Evolutionary conservation across 1,140 invertebrate genomes (phyloP).

Genomic region (Hydropsyche tenuis): DNA sequence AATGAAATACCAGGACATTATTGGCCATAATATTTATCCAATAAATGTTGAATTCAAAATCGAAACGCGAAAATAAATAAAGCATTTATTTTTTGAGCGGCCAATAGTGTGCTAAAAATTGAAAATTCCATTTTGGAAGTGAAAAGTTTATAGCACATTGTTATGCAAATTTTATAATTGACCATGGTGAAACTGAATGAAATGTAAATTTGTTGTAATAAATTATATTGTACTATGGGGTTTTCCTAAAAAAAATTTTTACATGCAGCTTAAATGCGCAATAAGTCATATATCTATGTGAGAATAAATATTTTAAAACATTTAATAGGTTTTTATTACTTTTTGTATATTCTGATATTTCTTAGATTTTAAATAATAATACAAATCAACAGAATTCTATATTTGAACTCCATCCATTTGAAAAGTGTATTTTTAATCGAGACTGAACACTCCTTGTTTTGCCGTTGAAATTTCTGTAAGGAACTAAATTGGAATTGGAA

Average conservation of each 20-base stretch:
- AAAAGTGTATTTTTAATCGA: too few relatives aligned
- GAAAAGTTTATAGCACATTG: conserved; percentile 26
- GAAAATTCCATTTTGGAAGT: conserved; percentile 20
- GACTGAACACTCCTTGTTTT: too few relatives aligned
- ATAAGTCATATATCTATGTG: conserved; percentile 25
- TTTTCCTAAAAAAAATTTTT: conserved; percentile 20
- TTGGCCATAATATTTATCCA: too few relatives aligned
- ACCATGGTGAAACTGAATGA: conserved; percentile 6
- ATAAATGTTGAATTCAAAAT: too few relatives aligned
- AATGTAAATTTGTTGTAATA: conserved; percentile 16
- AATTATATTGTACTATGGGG: conserved; percentile 15
- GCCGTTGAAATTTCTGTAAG: too few relatives aligned
- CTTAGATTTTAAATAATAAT: too few relatives aligned
- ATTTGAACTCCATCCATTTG: too few relatives aligned
- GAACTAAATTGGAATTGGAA: too few relatives aligned
- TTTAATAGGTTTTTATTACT: neutral
- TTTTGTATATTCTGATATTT: neutral
- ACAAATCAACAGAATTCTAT: too few relatives aligned
- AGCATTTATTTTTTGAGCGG: too few relatives aligned
- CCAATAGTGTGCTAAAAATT: conserved; percentile 3
- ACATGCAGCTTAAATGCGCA: conserved; percentile 27
- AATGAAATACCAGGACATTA: too few relatives aligned
- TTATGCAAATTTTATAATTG: conserved; percentile 18
- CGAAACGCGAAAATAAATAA: too few relatives aligned
- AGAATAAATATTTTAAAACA: conserved; percentile 28